Base-by-base conservation (phyloP, 2,888 invertebrate species). In the Drosophila austrosaltans region DNA sequence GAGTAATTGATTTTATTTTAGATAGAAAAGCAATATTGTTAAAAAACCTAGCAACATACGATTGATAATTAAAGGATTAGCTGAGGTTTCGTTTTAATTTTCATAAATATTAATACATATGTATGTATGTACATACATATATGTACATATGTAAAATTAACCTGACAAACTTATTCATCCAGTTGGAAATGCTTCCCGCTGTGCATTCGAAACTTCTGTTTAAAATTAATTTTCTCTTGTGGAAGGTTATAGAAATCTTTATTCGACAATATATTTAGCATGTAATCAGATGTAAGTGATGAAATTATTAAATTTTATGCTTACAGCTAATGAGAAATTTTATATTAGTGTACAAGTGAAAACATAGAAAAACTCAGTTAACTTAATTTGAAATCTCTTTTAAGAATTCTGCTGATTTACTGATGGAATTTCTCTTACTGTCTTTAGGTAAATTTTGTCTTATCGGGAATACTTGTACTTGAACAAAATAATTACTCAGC, bases 391-490 rank as follows among this genome's bases (percentile, higher is more conserved):
- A 36, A 36, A 8, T 36, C 7, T 30, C 30, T 28, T 2, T 2
- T 28, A 28, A 4, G 4, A 28, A 28, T 28, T 28, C 4, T 3
- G 28, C 4, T 44, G 2, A 20, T 20, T 1, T 1, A 6, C 6
- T 5, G 5, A 30, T 30, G 30, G 5, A 30, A 30, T 48, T 22
- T 22, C 44, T 2, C 20, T 20, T 48, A 22, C n/a, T 48, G 1
- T n/a, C 44, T 22, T 10, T 48, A 10, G 22, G 48, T 10, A 10
- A 3, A 48, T 32, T 32, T 32, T 32, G 32, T 32, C 8, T 8
- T 25, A 48, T 48, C 48, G 25, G 48, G 4, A 4, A 48, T 48
- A 48, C 25, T 25, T 48, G 48, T 48, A 25, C 48, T 25, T 48
- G 3, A 12, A 48, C 48, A 48, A 48, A 48, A 48, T 12, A 48